These are phyloP conservation scores for Mus spretus DNA, from an alignment of 2,797 vertebrate species.

Conservation along the genomic window DNA sequence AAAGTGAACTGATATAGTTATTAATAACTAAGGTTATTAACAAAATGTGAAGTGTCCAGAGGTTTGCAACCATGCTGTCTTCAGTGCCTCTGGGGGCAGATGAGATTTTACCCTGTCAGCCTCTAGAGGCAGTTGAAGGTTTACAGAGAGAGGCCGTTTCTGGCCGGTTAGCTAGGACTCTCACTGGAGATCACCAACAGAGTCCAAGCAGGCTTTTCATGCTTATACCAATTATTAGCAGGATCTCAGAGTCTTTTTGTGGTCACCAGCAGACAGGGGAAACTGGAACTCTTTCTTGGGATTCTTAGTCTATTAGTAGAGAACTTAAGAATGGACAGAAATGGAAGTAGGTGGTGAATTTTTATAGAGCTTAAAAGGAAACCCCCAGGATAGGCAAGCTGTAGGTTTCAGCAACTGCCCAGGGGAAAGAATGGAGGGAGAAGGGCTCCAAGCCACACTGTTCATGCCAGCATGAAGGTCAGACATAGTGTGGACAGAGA, in stretches of 20 bases:
- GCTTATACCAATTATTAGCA: background rate
- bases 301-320: background rate
- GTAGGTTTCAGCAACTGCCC: background rate
- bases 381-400: background rate
- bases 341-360: background rate
- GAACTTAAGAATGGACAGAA: background rate
- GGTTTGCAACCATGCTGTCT: background rate
- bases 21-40: background rate
- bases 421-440: background rate
- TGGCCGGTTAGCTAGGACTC: too few relatives aligned
- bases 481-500: background rate
- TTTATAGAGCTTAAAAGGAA: background rate
- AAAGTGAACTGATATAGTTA: background rate
- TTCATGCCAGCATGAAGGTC: background rate
- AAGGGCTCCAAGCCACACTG: background rate
- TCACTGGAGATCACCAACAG: background rate
- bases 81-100: background rate
- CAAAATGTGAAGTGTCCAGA: background rate
- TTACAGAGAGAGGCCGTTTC: background rate
- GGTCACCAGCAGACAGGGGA: background rate
- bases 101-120: background rate
- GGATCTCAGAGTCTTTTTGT: background rate
- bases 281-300: background rate
- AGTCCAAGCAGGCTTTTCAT: background rate
- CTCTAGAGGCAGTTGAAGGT: background rate